Base-by-base conservation (phyloP, 2,888 invertebrate species). In the Rhorus exstirpatorius region DNA sequence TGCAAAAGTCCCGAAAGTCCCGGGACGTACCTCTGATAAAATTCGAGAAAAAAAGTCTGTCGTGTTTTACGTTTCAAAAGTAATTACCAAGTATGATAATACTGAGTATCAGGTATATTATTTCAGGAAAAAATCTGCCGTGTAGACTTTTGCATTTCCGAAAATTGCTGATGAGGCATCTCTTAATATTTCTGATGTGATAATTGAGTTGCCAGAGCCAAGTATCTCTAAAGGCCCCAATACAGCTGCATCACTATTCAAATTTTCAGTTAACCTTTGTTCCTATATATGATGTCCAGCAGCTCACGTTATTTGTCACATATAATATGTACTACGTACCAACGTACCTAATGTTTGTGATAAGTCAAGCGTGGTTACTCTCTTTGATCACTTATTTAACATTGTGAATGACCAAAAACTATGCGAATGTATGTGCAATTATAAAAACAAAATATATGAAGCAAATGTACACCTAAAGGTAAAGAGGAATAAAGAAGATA, bases 11-110 rank as follows among this genome's bases (percentile, higher is more conserved):
- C n/a, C n/a, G n/a, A n/a, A n/a, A n/a, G n/a, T n/a, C n/a, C n/a
- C n/a, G n/a, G n/a, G n/a, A n/a, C n/a, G n/a, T n/a, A n/a, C n/a
- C n/a, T n/a, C 12, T 58, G 6, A 24, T 58, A 31, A 31, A 58
- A n/a, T 58, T 58, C 8, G 31, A 31, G 7, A 58, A 31, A 58
- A 58, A n/a, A 31, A n/a, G 14, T 14, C 58, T 58, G 58, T 58
- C 24, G 7, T 58, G 12, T 8, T 31, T 31, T 58, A 58, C 21
- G 31, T 31, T 10, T 31, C 31, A 31, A 26, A 58, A n/a, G 14
- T 58, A 1, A 3, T 58, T 3, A 31, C 3, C 6, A 12, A 58
- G 2, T 31, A 58, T 31, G n/a, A 1, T 1, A 2, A 2, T 7
- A 31, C 35, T 6, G 58, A 58, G 21, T n/a, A 14, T 4, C 12